These are phyloP conservation scores for Cichlasoma orientale DNA, from an alignment of 2,797 vertebrate species.

Conservation along the genomic window DNA sequence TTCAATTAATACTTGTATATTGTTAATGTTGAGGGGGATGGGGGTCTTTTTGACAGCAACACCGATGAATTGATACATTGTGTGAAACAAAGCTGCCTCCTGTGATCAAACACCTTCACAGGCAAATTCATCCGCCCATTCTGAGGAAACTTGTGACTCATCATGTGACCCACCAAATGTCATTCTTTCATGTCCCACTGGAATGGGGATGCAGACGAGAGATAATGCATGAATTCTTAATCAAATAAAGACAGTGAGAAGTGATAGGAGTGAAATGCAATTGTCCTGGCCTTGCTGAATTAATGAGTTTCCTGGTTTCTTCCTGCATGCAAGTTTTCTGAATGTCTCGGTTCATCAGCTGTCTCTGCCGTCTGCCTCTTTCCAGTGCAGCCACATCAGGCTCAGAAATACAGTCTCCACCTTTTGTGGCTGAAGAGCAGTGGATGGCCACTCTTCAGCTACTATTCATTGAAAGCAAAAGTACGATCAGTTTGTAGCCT, in stretches of 20 bases:
- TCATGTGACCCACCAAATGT: conserved; percentile 43
- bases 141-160: conserved; percentile 34
- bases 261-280: conserved; percentile 59
- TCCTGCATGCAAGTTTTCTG: conserved; percentile 55
- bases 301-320: conserved; percentile 54
- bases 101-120: conserved; percentile 61
- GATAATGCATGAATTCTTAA: conserved; percentile 72
- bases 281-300: conserved; percentile 57
- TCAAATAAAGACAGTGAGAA: conserved; percentile 66
- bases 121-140: conserved; percentile 30
- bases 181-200: conserved; percentile 23
- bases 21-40: not conserved
- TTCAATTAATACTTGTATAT: not conserved
- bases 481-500: not conserved
- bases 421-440: not conserved
- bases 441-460: not conserved
- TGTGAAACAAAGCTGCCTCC: conserved; percentile 66
- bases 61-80: conserved; percentile 58
- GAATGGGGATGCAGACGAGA: conserved; percentile 38
- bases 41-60: conserved; percentile 38
- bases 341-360: conserved; percentile 52
- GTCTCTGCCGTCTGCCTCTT: not conserved
- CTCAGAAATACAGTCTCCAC: not conserved
- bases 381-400: not conserved
- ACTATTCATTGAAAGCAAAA: conserved; percentile 13